Evolutionary conservation across 2,113 vertebrate genomes (phyloP).

Genomic region (Todiramphus saurophagus): DNA sequence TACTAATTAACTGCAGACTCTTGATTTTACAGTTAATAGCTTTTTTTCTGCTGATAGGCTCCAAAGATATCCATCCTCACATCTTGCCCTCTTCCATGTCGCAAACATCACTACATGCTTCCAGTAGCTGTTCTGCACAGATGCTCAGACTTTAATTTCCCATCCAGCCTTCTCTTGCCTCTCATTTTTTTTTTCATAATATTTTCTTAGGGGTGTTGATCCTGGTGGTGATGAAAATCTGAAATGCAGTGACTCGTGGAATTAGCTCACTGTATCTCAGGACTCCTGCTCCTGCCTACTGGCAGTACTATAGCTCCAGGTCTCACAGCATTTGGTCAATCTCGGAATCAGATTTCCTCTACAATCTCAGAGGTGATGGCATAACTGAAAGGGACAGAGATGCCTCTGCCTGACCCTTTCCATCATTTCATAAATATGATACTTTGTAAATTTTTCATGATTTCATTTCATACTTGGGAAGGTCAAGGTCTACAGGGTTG

Average conservation of each 20-base stretch:
- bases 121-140: neutral
- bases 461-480: neutral
- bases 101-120: fast-evolving
- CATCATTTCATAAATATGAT: neutral
- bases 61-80: neutral
- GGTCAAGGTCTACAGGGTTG: neutral
- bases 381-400: neutral
- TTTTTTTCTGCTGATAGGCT: neutral
- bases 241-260: neutral
- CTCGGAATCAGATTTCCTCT: neutral
- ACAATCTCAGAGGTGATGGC: neutral
- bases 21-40: neutral
- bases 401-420: neutral
- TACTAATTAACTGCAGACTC: neutral
- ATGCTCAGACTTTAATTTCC: neutral
- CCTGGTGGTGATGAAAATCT: neutral
- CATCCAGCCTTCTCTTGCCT: neutral
- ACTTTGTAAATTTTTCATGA: neutral
- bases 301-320: neutral
- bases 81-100: neutral
- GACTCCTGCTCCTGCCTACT: neutral
- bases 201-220: neutral
- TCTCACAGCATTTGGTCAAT: neutral
- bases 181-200: neutral
- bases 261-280: fast-evolving